phyloP scores from a whole-genome alignment of 2,113 vertebrate species.

The Plotosus lineatus region DNA sequence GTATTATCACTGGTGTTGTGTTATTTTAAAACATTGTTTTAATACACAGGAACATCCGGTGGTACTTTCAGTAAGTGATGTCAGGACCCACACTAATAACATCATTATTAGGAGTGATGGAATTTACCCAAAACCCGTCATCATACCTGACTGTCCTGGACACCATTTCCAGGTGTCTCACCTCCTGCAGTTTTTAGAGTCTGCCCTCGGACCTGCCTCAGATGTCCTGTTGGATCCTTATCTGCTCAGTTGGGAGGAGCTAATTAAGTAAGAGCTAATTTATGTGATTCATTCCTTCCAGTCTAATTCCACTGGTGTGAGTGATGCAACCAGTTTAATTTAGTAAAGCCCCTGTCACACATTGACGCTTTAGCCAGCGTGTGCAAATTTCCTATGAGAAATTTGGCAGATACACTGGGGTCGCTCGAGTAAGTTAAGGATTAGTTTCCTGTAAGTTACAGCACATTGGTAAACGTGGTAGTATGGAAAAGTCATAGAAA shows the following conservation, averaged over 20 bases:
- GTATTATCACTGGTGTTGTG: too few relatives aligned
- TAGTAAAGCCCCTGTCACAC: too few relatives aligned
- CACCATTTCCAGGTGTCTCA: conserved; percentile 57
- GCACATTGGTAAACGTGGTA: too few relatives aligned
- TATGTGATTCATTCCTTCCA: background rate
- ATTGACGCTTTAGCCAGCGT: too few relatives aligned
- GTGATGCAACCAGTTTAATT: background rate
- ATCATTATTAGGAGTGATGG: too few relatives aligned
- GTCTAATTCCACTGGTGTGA: background rate
- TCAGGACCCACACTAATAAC: background rate
- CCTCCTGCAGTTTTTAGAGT: conserved; percentile 47
- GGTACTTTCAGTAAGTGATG: background rate
- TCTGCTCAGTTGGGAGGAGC: conserved; percentile 60
- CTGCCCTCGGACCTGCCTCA: conserved; percentile 46
- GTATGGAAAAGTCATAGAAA: too few relatives aligned
- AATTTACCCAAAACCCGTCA: background rate
- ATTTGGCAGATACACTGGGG: too few relatives aligned
- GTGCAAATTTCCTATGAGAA: too few relatives aligned
- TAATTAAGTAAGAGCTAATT: conserved; percentile 51
- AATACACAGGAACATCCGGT: conserved; percentile 1
- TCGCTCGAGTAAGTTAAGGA: too few relatives aligned
- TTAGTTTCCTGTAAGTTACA: too few relatives aligned
- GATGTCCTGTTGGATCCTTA: conserved; percentile 56
- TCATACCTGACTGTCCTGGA: conserved; percentile 48
- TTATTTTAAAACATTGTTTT: too few relatives aligned